These are phyloP conservation scores for Bufotes viridis DNA, from an alignment of 2,797 vertebrate genomes.

Conservation along the genomic window DNA sequence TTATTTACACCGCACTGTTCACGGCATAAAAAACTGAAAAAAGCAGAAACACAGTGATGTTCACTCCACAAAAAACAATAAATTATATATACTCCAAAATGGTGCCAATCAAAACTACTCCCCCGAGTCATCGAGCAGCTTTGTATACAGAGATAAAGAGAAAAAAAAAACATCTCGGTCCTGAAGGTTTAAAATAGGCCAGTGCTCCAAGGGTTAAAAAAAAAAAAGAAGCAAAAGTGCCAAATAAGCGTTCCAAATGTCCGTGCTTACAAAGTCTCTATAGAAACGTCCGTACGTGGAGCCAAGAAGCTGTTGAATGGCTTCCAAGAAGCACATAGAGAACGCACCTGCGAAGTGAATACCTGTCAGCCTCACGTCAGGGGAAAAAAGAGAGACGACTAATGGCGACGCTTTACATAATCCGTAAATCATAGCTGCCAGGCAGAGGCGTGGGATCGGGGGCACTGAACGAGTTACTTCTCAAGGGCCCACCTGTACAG, in stretches of 20 bases:
- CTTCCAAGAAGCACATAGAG: background rate
- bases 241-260: background rate
- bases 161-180: background rate
- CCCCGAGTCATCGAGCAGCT: too few species aligned
- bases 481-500: background rate
- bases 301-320: background rate
- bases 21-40: too few species aligned
- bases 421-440: constrained; percentile 27
- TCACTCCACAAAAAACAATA: too few species aligned
- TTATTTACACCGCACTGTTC: too few species aligned
- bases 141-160: too few species aligned
- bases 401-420: constrained; percentile 22
- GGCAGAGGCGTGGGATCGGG: background rate
- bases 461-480: background rate
- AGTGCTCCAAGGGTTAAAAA: background rate
- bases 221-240: background rate
- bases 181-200: too few species aligned
- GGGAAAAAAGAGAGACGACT: background rate
- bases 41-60: too few species aligned
- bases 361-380: constrained; percentile 32
- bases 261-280: background rate
- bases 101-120: too few species aligned
- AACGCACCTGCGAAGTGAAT: constrained; percentile 32
- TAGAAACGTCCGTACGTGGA: constrained; percentile 25
- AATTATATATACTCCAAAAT: too few species aligned